phyloP scores from a whole-genome alignment of 2,888 invertebrate genomes.

The Hydriomena furcata region DNA sequence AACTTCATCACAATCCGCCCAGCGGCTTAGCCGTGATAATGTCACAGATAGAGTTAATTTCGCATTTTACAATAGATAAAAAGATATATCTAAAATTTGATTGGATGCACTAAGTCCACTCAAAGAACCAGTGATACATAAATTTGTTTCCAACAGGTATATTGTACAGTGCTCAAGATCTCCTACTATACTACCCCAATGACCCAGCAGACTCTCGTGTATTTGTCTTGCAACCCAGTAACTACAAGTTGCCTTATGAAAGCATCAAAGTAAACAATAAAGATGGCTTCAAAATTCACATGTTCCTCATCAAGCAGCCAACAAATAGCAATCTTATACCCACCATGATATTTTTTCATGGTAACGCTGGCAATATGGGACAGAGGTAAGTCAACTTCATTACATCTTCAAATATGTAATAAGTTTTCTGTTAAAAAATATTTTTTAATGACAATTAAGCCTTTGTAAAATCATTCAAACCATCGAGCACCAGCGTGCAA shows the following conservation, averaged over 20 bases:
- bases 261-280: constrained; percentile 87
- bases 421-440: too few relatives aligned
- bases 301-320: constrained; percentile 91
- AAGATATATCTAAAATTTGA: too few relatives aligned
- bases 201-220: constrained; percentile 94
- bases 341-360: constrained; percentile 96
- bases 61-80: too few relatives aligned
- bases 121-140: too few relatives aligned
- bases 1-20: too few relatives aligned
- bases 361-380: constrained; percentile 98
- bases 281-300: constrained; percentile 91
- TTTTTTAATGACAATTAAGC: not conserved
- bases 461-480: too few relatives aligned
- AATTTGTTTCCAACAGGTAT: constrained; percentile 84
- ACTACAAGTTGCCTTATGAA: constrained; percentile 94
- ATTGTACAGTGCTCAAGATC: constrained; percentile 93
- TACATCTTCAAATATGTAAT: too few relatives aligned
- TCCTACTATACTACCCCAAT: constrained; percentile 94
- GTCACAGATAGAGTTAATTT: too few relatives aligned
- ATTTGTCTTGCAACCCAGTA: constrained; percentile 93
- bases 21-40: too few relatives aligned
- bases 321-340: constrained; percentile 88
- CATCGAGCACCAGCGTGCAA: too few relatives aligned
- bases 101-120: too few relatives aligned
- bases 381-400: constrained; percentile 84